A percentile compares a stretch with the other conserved stretches of the same genome.
Conservation (phyloP, 2,797 vertebrate genomes). For the Rhabdomys pumilio region DNA sequence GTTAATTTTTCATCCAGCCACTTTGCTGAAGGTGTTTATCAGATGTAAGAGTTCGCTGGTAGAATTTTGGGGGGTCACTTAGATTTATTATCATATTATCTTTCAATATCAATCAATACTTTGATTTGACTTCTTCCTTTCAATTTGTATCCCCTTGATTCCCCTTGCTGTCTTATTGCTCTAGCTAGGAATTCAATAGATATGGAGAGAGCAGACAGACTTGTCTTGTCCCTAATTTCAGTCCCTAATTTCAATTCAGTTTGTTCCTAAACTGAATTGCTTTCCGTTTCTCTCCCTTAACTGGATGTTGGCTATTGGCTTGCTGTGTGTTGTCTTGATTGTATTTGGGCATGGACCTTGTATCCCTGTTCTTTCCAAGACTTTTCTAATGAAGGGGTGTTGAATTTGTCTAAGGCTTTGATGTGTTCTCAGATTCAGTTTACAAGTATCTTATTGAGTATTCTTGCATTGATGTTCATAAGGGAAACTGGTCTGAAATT, state of each 20-base stretch:
- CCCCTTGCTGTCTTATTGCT: neutral
- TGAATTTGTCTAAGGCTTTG: neutral
- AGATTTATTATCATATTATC: neutral
- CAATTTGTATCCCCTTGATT: neutral
- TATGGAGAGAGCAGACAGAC: neutral
- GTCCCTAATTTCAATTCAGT: neutral
- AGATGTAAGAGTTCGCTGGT: neutral
- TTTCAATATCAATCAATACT: neutral
- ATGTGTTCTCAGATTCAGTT: neutral
- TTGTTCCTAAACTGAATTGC: neutral
- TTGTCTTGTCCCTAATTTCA: neutral
- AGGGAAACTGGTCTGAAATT: neutral
- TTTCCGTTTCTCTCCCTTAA: neutral
- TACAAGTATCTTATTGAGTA: neutral
- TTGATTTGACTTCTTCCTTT: neutral
- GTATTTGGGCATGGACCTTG: neutral
- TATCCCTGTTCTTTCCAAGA: neutral
- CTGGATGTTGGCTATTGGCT: neutral
- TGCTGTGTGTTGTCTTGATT: neutral
- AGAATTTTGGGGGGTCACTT: neutral
- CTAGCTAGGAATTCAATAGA: neutral
- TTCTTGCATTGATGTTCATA: neutral
- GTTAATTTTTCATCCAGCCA: too few relatives aligned
- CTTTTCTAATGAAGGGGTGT: neutral
- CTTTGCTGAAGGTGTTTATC: too few relatives aligned